phyloP scores from a whole-genome alignment of 2,113 vertebrate species.

The Sinocyclocheilus anophthalmus region DNA sequence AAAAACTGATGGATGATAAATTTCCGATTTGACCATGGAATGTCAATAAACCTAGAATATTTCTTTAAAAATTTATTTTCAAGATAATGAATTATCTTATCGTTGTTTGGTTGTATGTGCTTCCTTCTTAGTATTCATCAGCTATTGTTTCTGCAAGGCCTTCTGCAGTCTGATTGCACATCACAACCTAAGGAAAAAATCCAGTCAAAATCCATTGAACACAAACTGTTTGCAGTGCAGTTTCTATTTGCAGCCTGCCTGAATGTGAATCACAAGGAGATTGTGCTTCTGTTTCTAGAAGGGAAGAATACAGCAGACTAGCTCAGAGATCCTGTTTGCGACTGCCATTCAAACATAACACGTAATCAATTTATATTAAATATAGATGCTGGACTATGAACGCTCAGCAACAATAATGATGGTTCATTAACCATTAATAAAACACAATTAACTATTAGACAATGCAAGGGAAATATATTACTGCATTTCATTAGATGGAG shows the following conservation, averaged over 20 bases:
- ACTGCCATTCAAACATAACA: conserved; percentile 3
- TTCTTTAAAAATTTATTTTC: not conserved
- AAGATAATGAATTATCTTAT: not conserved
- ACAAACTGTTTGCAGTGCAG: conserved; percentile 42
- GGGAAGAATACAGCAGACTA: not conserved
- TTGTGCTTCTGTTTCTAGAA: conserved; percentile 20
- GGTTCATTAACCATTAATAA: conserved; percentile 3
- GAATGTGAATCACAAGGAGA: conserved; percentile 33
- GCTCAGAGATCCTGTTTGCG: not conserved
- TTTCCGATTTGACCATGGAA: too few relatives aligned
- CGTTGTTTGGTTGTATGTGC: not conserved
- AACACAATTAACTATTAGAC: not conserved
- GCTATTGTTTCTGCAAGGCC: conserved; percentile 4
- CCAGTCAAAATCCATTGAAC: conserved; percentile 36
- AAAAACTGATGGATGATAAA: not conserved
- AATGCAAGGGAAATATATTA: not conserved
- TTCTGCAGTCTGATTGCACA: conserved; percentile 40
- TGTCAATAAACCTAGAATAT: not conserved
- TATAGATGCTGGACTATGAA: conserved; percentile 1
- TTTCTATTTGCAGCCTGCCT: conserved; percentile 42
- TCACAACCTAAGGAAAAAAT: conserved; percentile 31
- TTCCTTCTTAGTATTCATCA: conserved; percentile 8
- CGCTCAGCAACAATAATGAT: not conserved
- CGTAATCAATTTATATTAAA: conserved; percentile 9
- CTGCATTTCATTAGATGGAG: not conserved